These are phyloP conservation scores for Mimachlamys varia DNA, from an alignment of 2,888 invertebrate species.

Conservation along the genomic window DNA sequence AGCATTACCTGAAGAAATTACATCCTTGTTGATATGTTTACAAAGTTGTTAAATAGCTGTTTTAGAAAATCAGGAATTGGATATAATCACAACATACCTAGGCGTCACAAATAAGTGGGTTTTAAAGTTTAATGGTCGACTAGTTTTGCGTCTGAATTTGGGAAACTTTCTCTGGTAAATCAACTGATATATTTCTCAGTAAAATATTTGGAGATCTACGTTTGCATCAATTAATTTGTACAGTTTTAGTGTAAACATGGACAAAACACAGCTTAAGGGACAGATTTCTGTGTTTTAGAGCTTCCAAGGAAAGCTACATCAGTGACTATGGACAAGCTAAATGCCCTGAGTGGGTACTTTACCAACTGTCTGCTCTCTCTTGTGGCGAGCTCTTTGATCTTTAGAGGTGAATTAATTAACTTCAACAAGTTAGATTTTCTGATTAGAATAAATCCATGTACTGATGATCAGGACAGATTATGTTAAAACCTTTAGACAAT, in stretches of 20 bases:
- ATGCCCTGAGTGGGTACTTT: background rate
- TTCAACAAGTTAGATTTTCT: slow-evolving; percentile 19
- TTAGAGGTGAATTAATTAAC: slow-evolving; percentile 18
- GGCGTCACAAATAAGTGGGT: no score
- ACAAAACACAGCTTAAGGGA: background rate
- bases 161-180: no score
- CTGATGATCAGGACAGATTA: background rate
- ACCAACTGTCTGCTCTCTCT: background rate
- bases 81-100: no score
- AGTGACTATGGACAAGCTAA: background rate
- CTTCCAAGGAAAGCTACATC: background rate
- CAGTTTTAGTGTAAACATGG: background rate
- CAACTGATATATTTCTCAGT: no score
- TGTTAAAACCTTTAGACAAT: background rate
- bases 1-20: no score
- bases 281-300: background rate
- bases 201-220: no score
- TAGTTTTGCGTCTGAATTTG: no score
- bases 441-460: slow-evolving; percentile 20
- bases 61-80: no score
- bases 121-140: no score
- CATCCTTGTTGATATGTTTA: no score
- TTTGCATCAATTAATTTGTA: background rate
- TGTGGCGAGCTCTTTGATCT: slow-evolving; percentile 24
- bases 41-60: no score